Percentiles rank a stretch among this genome's conserved stretches.
These are phyloP conservation scores for Erythrocercus mccallii DNA, from an alignment of 2,113 vertebrate species.

Conservation along the genomic window DNA sequence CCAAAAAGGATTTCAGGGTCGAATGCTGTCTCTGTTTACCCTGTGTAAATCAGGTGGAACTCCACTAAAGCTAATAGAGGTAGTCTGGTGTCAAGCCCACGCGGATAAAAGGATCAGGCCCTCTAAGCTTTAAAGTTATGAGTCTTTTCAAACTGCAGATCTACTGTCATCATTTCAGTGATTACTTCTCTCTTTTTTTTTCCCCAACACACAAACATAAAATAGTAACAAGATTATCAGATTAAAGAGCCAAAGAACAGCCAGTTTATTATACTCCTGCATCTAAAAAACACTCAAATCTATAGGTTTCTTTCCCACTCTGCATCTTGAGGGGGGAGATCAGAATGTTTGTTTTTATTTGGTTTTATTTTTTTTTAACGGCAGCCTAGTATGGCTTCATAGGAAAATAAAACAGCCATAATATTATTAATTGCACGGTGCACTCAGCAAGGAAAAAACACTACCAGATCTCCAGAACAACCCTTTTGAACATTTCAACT, in stretches of 20 bases:
- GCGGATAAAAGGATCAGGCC: slow-evolving; percentile 53
- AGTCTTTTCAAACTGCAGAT: slow-evolving; percentile 53
- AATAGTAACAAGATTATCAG: slow-evolving; percentile 61
- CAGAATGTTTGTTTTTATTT: background rate
- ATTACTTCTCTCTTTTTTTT: slow-evolving; percentile 30
- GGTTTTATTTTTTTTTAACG: background rate
- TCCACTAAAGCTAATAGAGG: slow-evolving; percentile 28
- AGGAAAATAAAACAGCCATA: background rate
- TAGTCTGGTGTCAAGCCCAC: slow-evolving; percentile 17
- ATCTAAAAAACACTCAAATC: background rate
- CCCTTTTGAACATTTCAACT: background rate
- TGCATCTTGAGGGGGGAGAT: background rate
- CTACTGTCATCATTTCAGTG: slow-evolving; percentile 36
- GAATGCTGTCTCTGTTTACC: slow-evolving; percentile 33
- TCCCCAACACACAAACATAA: slow-evolving; percentile 24
- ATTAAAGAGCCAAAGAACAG: slow-evolving; percentile 54
- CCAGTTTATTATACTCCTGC: slow-evolving; percentile 42
- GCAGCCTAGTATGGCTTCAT: background rate
- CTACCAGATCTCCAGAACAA: background rate
- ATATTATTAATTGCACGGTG: accelerated
- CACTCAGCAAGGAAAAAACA: background rate
- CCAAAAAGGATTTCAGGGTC: slow-evolving; percentile 33
- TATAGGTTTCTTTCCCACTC: background rate
- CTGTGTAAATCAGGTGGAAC: slow-evolving; percentile 44
- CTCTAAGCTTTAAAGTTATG: slow-evolving; percentile 55